Percentiles rank a stretch among this genome's conserved stretches.
Conservation (phyloP, 2,113 vertebrate species). For the Trematomus loennbergii region DNA sequence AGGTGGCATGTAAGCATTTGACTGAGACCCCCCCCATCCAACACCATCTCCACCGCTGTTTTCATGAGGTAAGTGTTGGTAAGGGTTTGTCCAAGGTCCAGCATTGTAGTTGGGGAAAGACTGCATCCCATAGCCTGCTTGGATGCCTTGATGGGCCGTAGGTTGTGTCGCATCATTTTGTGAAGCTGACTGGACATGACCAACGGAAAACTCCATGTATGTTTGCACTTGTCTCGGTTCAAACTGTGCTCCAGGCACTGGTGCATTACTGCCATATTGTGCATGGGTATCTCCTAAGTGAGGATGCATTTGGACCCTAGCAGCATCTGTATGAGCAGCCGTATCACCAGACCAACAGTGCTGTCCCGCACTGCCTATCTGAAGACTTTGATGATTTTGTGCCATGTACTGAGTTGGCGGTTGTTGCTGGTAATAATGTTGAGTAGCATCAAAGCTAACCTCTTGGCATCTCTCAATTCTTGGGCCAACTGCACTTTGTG, state of each 20-base stretch:
- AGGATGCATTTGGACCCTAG: constrained; percentile 9
- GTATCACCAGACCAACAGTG: neutral
- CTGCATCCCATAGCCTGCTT: neutral
- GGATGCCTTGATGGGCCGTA: neutral
- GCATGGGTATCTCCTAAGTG: neutral
- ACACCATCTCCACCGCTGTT: neutral
- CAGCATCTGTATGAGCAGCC: neutral
- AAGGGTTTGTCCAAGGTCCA: neutral
- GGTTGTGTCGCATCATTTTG: constrained; percentile 5
- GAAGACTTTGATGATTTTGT: neutral
- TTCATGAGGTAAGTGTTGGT: neutral
- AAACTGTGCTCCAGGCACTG: neutral
- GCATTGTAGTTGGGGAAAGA: neutral
- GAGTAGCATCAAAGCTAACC: neutral
- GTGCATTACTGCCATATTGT: neutral
- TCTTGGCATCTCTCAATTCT: neutral
- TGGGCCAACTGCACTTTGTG: neutral
- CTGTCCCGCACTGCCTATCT: neutral
- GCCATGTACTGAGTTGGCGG: constrained; percentile 7
- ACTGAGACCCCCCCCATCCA: neutral
- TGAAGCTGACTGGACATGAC: neutral
- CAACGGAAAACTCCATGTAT: neutral
- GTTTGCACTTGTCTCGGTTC: neutral
- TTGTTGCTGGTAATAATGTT: constrained; percentile 17
- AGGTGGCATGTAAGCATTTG: neutral